Evolutionary conservation across 2,888 invertebrate genomes (phyloP).

Genomic region (Tenthredo amoena): DNA sequence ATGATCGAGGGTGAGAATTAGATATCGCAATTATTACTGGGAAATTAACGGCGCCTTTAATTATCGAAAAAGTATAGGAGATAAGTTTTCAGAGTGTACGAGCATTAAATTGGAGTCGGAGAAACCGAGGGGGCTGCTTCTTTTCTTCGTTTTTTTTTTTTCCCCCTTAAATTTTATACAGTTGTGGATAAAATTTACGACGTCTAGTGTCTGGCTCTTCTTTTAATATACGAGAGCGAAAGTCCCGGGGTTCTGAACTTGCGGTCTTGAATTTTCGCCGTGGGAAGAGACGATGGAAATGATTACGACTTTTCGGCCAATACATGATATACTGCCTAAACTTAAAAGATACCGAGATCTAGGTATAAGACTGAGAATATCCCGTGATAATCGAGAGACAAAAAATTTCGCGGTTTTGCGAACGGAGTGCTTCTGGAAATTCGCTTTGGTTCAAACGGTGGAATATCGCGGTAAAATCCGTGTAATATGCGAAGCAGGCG

Average conservation of each 20-base stretch:
- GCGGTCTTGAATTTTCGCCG: not conserved
- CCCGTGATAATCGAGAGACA: not conserved
- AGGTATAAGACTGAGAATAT: not conserved
- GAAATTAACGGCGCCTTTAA: not conserved
- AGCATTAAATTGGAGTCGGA: not conserved
- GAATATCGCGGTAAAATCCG: constrained; percentile 5
- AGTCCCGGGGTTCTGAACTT: not conserved
- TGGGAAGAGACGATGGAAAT: not conserved
- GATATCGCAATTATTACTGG: not conserved
- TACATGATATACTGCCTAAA: not conserved
- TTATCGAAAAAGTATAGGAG: not conserved
- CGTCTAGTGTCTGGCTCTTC: not conserved
- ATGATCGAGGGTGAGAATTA: not conserved
- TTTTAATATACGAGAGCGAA: not conserved
- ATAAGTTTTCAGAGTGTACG: not conserved
- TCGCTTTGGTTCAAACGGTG: constrained; percentile 7
- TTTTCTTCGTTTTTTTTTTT: not conserved
- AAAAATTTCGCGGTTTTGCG: not conserved
- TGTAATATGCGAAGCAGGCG: constrained; percentile 15
- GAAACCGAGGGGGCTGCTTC: not conserved
- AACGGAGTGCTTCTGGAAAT: not conserved
- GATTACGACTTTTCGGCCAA: not conserved
- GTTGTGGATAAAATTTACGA: not conserved
- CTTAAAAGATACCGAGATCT: not conserved
- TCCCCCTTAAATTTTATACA: not conserved